Evolutionary conservation across 2,113 vertebrate species (phyloP).

Genomic region (Phalacrocorax carbo): DNA sequence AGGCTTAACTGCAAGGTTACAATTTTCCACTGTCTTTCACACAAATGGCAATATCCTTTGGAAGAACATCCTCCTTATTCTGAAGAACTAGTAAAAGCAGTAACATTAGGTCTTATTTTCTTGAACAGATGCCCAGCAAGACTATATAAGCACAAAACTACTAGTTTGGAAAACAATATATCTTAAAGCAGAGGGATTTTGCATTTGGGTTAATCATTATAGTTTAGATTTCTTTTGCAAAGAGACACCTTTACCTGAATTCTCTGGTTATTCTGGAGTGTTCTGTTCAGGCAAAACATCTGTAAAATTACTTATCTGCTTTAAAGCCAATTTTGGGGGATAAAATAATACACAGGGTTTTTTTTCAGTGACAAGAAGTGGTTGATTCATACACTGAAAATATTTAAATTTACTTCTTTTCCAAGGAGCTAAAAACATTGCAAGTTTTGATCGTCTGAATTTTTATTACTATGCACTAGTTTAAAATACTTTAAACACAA

Average conservation of each 20-base stretch:
- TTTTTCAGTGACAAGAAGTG: not conserved
- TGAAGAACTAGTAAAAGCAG: not conserved
- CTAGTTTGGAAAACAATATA: not conserved
- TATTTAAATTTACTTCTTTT: not conserved
- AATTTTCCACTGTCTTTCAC: not conserved
- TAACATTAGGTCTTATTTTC: not conserved
- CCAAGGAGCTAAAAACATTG: not conserved
- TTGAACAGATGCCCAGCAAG: not conserved
- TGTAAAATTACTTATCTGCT: constrained; percentile 20
- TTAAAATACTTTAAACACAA: not conserved
- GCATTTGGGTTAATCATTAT: not conserved
- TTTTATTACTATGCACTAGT: not conserved
- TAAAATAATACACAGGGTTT: not conserved
- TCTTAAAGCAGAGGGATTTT: not conserved
- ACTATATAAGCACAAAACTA: not conserved
- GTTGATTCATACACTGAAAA: not conserved
- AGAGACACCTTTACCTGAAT: constrained; percentile 23
- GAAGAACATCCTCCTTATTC: not conserved
- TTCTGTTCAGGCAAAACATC: not conserved
- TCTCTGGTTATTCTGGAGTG: not conserved
- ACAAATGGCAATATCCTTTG: not conserved
- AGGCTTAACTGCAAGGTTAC: not conserved
- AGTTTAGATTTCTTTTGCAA: not conserved
- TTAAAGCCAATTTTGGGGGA: not conserved
- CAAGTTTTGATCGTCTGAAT: not conserved